phyloP scores from a whole-genome alignment of 92 coral and sea anemone genomes.

The Zoanthus gigantus region DNA sequence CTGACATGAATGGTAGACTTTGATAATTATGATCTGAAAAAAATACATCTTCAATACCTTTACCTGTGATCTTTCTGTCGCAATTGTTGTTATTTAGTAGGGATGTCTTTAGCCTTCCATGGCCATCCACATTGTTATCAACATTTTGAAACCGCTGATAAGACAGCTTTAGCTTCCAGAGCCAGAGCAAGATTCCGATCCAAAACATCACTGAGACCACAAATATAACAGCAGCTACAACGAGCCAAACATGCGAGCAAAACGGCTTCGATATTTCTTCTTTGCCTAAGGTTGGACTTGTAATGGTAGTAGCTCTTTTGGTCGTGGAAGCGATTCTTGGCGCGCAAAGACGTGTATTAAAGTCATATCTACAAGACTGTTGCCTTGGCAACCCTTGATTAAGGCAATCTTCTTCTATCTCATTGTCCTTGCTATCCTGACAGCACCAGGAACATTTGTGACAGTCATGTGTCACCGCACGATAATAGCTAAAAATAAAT shows the following conservation, averaged over 20 bases:
- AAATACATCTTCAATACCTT: background rate
- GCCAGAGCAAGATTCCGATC: background rate
- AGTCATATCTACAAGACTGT: slow-evolving; percentile 64
- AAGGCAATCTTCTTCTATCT: slow-evolving; percentile 59
- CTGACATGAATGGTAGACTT: no score
- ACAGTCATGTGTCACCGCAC: slow-evolving; percentile 70
- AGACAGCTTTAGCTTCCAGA: slow-evolving; percentile 15
- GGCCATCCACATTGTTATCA: background rate
- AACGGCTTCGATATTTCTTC: background rate
- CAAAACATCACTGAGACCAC: slow-evolving; percentile 14
- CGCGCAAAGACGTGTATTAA: slow-evolving; percentile 27
- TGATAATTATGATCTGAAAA: no score
- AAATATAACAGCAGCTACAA: slow-evolving; percentile 5
- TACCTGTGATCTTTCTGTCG: background rate
- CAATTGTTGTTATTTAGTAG: background rate
- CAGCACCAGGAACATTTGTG: slow-evolving; percentile 82
- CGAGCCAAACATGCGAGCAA: slow-evolving; percentile 10
- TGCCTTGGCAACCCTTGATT: slow-evolving; percentile 70
- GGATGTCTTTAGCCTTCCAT: background rate
- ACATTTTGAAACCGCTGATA: slow-evolving; percentile 2
- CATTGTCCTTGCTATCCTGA: slow-evolving; percentile 63
- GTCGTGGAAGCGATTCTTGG: background rate
- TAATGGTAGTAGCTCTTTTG: background rate
- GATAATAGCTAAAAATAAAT: slow-evolving; percentile 32
- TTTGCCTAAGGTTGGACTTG: background rate